These are phyloP conservation scores for Globia sparganii DNA, from an alignment of 2,888 invertebrate species.

Conservation along the genomic window DNA sequence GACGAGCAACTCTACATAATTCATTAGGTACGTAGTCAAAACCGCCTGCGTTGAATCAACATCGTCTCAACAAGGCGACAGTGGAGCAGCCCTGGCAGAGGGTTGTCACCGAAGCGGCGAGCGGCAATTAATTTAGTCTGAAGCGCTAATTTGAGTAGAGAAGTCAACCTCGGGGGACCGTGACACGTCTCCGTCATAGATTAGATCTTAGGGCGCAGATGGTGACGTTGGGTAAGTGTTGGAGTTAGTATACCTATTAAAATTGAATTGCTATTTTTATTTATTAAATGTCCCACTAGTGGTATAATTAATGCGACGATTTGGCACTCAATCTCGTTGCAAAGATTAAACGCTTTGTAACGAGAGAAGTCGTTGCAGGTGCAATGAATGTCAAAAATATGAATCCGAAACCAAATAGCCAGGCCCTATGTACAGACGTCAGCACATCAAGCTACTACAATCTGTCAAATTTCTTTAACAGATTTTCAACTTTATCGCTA, in stretches of 20 bases:
- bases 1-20: slow-evolving; percentile 47
- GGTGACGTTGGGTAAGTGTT: slow-evolving; percentile 9
- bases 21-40: slow-evolving; percentile 52
- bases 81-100: slow-evolving; percentile 67
- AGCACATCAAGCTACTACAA: no score
- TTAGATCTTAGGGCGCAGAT: slow-evolving; percentile 63
- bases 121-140: slow-evolving; percentile 86
- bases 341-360: neutral
- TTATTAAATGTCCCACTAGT: neutral
- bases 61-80: slow-evolving; percentile 40
- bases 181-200: slow-evolving; percentile 60
- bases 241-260: slow-evolving; percentile 6
- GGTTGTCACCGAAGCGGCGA: slow-evolving; percentile 81
- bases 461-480: no score
- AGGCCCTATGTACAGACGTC: neutral
- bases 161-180: slow-evolving; percentile 71
- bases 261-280: neutral
- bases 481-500: no score
- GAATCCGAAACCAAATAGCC: neutral
- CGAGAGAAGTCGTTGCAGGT: neutral
- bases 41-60: slow-evolving; percentile 45
- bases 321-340: neutral
- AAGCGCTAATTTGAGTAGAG: slow-evolving; percentile 84
- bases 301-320: neutral
- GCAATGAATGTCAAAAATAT: no score